Evolutionary conservation across 2,113 vertebrate species (phyloP).

Genomic region (Mystacornis crossleyi): DNA sequence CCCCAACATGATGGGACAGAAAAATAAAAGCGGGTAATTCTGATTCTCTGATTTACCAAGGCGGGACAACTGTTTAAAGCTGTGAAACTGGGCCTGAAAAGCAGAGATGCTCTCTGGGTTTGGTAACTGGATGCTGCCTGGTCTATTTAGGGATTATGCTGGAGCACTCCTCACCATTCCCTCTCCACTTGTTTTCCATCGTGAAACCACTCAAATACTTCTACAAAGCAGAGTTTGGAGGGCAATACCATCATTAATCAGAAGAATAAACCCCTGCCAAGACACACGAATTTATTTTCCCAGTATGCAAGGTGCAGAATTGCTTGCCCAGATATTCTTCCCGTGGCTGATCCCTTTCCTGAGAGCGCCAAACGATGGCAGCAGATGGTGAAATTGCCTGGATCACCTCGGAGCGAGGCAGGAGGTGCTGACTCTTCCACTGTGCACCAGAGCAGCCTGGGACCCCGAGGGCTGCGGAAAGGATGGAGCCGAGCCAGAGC

Average conservation of each 20-base stretch:
- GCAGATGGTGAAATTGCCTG: conserved; percentile 31
- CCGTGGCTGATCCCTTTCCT: not conserved
- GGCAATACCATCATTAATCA: not conserved
- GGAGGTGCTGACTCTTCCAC: conserved; percentile 20
- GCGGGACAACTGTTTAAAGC: not conserved
- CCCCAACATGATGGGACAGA: not conserved
- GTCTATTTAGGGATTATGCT: not conserved
- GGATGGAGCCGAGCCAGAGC: not conserved
- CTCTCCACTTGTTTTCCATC: not conserved
- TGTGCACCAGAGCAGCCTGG: not conserved
- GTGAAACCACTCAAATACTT: not conserved
- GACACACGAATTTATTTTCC: not conserved
- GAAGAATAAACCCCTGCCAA: not conserved
- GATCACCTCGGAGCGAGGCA: not conserved
- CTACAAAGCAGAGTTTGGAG: not conserved
- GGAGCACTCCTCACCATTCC: not conserved
- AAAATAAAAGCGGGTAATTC: not conserved
- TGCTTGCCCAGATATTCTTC: not conserved
- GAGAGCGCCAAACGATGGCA: not conserved
- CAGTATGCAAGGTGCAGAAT: not conserved
- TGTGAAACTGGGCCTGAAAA: not conserved
- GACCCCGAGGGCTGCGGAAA: not conserved
- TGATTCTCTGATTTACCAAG: not conserved
- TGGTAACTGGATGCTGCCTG: not conserved
- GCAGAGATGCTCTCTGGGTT: not conserved